These are phyloP conservation scores for Nycticorax nycticorax DNA, from an alignment of 2,113 vertebrate species.

Conservation along the genomic window DNA sequence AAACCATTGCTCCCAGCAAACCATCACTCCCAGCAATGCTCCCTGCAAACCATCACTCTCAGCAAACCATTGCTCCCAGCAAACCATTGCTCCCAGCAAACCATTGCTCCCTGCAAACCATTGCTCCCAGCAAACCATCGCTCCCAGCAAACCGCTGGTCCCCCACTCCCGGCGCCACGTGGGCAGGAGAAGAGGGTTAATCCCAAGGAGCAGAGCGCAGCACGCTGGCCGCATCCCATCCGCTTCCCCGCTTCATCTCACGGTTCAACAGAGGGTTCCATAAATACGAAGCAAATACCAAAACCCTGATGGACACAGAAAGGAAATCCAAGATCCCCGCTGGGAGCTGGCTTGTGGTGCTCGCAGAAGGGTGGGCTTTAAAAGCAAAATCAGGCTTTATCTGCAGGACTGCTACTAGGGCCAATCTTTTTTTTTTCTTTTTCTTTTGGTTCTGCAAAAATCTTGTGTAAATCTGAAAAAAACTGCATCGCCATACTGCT, in stretches of 20 bases:
- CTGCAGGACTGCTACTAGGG: neutral
- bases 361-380: neutral
- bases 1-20: neutral
- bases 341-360: neutral
- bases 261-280: conserved; percentile 8
- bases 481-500: rapidly evolving
- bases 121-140: too few relatives aligned
- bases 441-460: neutral
- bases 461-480: neutral
- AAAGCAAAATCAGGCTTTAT: conserved; percentile 13
- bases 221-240: neutral
- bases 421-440: neutral
- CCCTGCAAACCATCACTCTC: too few relatives aligned
- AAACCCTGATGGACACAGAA: conserved; percentile 16
- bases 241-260: neutral
- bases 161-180: rapidly evolving
- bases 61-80: rapidly evolving
- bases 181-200: neutral
- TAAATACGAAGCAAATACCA: conserved; percentile 40
- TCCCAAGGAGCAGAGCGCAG: neutral
- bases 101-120: neutral
- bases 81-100: neutral
- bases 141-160: neutral
- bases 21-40: neutral
- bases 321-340: conserved; percentile 11